Evolutionary conservation across 2,113 vertebrate species (phyloP).

Genomic region (Psilopogon haemacephalus): DNA sequence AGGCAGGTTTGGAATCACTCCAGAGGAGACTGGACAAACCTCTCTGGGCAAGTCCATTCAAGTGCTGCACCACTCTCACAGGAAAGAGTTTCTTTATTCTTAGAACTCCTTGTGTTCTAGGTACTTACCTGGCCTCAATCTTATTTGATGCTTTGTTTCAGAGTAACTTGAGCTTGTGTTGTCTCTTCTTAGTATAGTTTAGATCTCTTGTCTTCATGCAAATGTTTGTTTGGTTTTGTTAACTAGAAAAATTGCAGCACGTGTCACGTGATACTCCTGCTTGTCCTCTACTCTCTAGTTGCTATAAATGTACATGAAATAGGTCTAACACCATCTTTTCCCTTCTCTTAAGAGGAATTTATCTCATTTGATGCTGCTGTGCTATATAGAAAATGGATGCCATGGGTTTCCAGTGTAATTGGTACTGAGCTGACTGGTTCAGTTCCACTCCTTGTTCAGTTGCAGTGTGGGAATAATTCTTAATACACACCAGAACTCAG

Average conservation of each 20-base stretch:
- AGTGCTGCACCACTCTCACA: too few species aligned
- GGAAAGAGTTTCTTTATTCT: too few species aligned
- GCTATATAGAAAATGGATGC: background rate
- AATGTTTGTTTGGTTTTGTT: background rate
- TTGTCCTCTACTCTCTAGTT: background rate
- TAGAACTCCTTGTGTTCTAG: too few species aligned
- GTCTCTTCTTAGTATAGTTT: background rate
- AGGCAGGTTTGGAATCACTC: too few species aligned
- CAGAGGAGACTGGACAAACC: too few species aligned
- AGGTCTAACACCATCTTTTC: background rate
- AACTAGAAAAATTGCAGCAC: background rate
- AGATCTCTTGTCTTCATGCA: background rate
- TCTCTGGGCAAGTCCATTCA: too few species aligned
- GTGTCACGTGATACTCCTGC: background rate
- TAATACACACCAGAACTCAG: background rate
- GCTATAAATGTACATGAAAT: background rate
- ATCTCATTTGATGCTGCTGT: background rate
- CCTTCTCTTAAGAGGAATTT: background rate
- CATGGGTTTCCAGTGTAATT: background rate
- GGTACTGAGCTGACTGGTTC: background rate
- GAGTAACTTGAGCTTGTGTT: background rate
- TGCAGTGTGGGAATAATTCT: constrained; percentile 2
- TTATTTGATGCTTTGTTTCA: background rate
- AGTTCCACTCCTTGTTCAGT: constrained; percentile 1
- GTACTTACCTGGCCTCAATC: too few species aligned